Evolutionary conservation across 2,888 invertebrate genomes (phyloP), one percentile per base, ranked within the genome.

Genomic region (Lithophane semibrunnea): DNA sequence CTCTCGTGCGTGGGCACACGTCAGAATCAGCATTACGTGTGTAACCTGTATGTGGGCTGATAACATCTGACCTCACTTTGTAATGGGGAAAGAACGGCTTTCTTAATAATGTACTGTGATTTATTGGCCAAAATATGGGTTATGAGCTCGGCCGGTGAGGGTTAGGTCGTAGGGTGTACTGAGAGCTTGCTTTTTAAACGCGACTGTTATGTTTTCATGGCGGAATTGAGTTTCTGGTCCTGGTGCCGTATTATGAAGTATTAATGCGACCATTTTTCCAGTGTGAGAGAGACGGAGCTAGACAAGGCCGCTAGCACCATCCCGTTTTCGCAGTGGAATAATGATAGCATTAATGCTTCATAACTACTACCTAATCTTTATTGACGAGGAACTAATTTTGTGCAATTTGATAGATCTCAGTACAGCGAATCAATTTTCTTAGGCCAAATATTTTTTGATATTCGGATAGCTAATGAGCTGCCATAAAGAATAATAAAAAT

Each of bases 21-120:
- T 92, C 90, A 90, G 76, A 89, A 91, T 92, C 90, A 90, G 90
- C 77, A 77, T 88, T 91, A 92, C 90, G 91, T 80, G 92, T 91
- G 91, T 80, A 84, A 82, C 88, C 87, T 88, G 83, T 89, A 88
- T 89, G 89, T 89, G 87, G 75, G 66, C 72, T 72, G 90, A 90
- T 90, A 89, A n/a, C 29, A 90, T 90, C 90, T 90, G 86, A 90
- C 90, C 89, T 87, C 87, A 85, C 84, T 82, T 75, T 70, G 82
- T 86, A 80, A 86, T 75, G 77, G 79, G 70, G 83, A 75, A 71
- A 75, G 65, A 68, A 81, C 64, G 63, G 71, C 52, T 82, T 75
- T 80, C 77, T 77, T 83, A 72, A 76, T 85, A 84, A 80, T 80
- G 44, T 77, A 71, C 64, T 52, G 44, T 80, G 84, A 85, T 83